Percentiles rank a stretch among this genome's conserved stretches.
These are phyloP conservation scores for Lumbricus terrestris DNA, from an alignment of 2,888 invertebrate genomes.

Conservation along the genomic window DNA sequence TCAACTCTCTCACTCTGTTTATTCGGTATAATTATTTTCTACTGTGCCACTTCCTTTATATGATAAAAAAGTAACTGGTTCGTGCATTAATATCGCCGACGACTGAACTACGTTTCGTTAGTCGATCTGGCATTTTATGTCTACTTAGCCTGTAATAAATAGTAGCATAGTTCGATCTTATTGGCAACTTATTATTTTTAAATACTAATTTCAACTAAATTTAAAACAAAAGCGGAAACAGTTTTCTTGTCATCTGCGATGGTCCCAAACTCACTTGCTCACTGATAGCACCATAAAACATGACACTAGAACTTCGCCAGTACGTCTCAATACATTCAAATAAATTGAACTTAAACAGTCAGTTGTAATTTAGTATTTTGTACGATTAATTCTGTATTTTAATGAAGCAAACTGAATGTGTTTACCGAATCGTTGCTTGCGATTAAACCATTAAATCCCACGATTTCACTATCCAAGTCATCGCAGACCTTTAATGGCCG, in stretches of 20 bases:
- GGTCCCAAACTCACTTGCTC: not conserved
- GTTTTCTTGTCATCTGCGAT: not conserved
- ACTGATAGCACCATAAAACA: not conserved
- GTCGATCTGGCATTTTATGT: not conserved
- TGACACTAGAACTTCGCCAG: not conserved
- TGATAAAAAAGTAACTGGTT: not conserved
- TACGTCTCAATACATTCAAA: not conserved
- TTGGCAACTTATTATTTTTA: not conserved
- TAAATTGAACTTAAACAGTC: not conserved
- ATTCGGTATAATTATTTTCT: not conserved
- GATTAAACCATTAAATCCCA: not conserved
- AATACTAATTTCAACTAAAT: not conserved
- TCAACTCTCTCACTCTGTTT: not conserved
- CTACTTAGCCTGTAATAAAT: not conserved
- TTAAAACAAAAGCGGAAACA: not conserved
- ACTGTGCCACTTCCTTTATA: not conserved
- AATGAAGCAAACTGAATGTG: not conserved
- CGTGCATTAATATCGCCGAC: not conserved
- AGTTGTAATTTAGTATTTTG: not conserved
- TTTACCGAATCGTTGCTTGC: not conserved
- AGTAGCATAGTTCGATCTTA: not conserved
- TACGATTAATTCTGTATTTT: not conserved
- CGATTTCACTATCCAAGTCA: not conserved
- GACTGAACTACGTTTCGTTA: not conserved
- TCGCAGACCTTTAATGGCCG: not conserved